Percentiles rank a stretch among this genome's conserved stretches.
These are phyloP conservation scores for Onchidella celtica DNA, from an alignment of 2,888 invertebrate species.

Conservation along the genomic window DNA sequence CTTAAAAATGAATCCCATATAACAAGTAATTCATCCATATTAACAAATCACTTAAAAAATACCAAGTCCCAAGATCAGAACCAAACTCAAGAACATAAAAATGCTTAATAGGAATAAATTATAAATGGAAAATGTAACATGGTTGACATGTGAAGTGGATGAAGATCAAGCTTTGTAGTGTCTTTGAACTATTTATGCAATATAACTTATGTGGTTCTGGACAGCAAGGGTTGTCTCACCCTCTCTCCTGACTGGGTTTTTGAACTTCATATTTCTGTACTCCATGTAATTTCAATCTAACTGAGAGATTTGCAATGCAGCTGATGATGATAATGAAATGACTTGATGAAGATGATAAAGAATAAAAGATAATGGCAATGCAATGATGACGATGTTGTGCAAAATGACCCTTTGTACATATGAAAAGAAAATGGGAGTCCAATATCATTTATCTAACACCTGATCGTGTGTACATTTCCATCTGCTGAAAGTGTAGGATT, in stretches of 20 bases:
- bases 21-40: slow-evolving; percentile 11
- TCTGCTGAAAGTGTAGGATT: not conserved
- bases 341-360: not conserved
- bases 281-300: not conserved
- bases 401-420: slow-evolving; percentile 6
- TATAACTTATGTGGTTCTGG: too few species aligned
- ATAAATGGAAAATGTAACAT: slow-evolving; percentile 31
- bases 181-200: too few species aligned
- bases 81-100: slow-evolving; percentile 17
- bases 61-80: slow-evolving; percentile 26
- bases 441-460: slow-evolving; percentile 12
- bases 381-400: slow-evolving; percentile 3
- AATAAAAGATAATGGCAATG: not conserved
- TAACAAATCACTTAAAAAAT: slow-evolving; percentile 29
- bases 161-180: not conserved
- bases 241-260: too few species aligned
- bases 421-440: not conserved
- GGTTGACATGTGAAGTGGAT: slow-evolving; percentile 16
- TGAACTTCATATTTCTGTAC: too few species aligned
- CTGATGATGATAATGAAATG: not conserved
- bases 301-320: not conserved
- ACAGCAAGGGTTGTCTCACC: too few species aligned
- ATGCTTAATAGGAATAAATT: slow-evolving; percentile 20
- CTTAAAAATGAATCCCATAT: not conserved
- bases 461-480: not conserved